Percentiles rank a stretch among this genome's conserved stretches.
Evolutionary conservation across 2,797 vertebrate species (phyloP).

Genomic region (Stomatorhinus walkeri): DNA sequence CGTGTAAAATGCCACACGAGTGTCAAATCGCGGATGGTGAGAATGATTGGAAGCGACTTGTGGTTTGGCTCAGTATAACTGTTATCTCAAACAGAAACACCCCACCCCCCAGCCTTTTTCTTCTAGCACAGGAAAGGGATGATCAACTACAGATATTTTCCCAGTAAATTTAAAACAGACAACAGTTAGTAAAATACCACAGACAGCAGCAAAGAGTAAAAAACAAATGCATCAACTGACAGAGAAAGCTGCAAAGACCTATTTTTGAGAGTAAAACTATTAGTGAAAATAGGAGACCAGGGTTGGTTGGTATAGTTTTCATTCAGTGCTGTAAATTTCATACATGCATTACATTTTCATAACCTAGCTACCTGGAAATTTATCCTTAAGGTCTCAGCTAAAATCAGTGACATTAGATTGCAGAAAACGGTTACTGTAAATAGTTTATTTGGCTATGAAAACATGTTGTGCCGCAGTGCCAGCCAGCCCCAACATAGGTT

Average conservation of each 20-base stretch:
- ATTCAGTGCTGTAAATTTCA: not conserved
- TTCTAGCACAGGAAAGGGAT: constrained; percentile 18
- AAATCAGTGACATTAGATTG: not conserved
- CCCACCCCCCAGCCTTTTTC: constrained; percentile 25
- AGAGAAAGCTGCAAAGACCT: not conserved
- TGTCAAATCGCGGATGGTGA: not conserved
- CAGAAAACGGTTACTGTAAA: not conserved
- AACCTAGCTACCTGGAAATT: not conserved
- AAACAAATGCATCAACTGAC: not conserved
- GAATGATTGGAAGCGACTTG: not conserved
- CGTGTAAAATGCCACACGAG: not conserved
- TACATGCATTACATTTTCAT: not conserved
- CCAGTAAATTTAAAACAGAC: constrained; percentile 25
- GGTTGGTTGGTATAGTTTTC: not conserved
- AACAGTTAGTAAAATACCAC: not conserved
- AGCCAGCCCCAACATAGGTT: not conserved
- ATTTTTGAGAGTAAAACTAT: not conserved
- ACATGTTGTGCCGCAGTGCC: not conserved
- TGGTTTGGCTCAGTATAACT: not conserved
- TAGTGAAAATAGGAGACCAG: not conserved
- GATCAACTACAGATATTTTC: constrained; percentile 32
- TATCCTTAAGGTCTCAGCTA: not conserved
- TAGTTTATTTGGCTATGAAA: not conserved
- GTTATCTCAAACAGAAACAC: not conserved
- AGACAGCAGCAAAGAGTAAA: not conserved